Conservation (phyloP, 2,888 invertebrate species). For the Chrysopilus asiliformis region DNA sequence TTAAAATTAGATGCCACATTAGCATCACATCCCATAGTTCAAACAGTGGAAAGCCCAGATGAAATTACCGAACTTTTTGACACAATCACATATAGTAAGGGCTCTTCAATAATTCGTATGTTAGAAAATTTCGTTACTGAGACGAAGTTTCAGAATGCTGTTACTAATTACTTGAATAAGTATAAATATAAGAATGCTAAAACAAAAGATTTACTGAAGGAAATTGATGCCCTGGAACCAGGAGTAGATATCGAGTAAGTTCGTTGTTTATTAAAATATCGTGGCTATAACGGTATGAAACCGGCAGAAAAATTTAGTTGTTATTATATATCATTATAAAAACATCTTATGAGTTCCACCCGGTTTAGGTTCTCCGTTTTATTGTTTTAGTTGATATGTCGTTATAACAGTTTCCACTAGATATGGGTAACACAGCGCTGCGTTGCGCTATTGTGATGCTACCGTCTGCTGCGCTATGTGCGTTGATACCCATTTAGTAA, state of each 20-base stretch:
- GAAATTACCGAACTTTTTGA: constrained; percentile 89
- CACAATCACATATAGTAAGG: constrained; percentile 83
- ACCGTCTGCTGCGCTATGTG: too few relatives aligned
- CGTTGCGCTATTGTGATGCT: too few relatives aligned
- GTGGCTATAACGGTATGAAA: too few relatives aligned
- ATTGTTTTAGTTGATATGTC: too few relatives aligned
- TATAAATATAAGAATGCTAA: constrained; percentile 62
- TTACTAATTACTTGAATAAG: constrained; percentile 58
- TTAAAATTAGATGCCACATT: constrained; percentile 61
- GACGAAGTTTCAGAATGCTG: constrained; percentile 55
- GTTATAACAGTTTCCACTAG: too few relatives aligned
- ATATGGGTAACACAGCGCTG: too few relatives aligned
- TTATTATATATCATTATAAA: too few relatives aligned
- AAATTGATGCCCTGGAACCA: constrained; percentile 41
- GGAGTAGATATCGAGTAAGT: constrained; percentile 37
- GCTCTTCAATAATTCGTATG: constrained; percentile 81
- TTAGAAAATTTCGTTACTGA: constrained; percentile 60
- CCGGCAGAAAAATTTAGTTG: too few relatives aligned
- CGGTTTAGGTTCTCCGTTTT: too few relatives aligned
- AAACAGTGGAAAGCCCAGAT: constrained; percentile 69
- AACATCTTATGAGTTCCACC: too few relatives aligned
- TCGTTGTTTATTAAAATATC: neutral
- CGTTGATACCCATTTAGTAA: too few relatives aligned
- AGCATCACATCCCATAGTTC: constrained; percentile 83
- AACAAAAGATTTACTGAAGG: constrained; percentile 58